A percentile compares a stretch with the other conserved stretches of the same genome.
Conservation (phyloP, 2,113 vertebrate genomes). For the Electrona antarctica region DNA sequence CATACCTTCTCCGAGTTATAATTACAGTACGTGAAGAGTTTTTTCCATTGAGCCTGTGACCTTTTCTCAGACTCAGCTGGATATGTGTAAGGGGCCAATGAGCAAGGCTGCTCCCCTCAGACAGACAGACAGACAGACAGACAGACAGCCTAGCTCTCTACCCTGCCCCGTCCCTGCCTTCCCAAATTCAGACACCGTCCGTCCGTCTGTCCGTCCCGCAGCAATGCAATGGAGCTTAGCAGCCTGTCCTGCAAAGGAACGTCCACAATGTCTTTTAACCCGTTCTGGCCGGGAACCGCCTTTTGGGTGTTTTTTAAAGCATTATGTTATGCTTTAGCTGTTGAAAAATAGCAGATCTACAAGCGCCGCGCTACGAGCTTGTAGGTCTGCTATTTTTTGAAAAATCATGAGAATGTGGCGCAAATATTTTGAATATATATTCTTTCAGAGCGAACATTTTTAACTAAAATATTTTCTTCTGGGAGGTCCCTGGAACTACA, state of each 20-base stretch:
- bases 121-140: background rate
- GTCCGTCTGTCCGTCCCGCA: background rate
- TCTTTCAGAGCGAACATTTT: too few species aligned
- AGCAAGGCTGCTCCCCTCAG: conserved; percentile 31
- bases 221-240: conserved; percentile 10
- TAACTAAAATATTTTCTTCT: too few species aligned
- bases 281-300: too few species aligned
- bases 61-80: conserved; percentile 64
- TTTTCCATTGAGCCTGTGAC: conserved; percentile 71
- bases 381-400: too few species aligned
- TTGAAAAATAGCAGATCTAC: too few species aligned
- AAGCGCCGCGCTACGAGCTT: too few species aligned
- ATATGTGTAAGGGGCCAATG: conserved; percentile 55
- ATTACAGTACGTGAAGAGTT: conserved; percentile 61
- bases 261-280: background rate
- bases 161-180: background rate
- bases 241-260: conserved; percentile 10
- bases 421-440: too few species aligned
- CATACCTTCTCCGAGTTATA: conserved; percentile 69
- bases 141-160: too few species aligned
- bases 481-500: too few species aligned
- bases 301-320: too few species aligned
- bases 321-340: too few species aligned
- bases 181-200: conserved; percentile 12
- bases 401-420: too few species aligned